These are phyloP conservation scores for Berghia stephanieae DNA, from an alignment of 1,140 invertebrate genomes.

Conservation along the genomic window DNA sequence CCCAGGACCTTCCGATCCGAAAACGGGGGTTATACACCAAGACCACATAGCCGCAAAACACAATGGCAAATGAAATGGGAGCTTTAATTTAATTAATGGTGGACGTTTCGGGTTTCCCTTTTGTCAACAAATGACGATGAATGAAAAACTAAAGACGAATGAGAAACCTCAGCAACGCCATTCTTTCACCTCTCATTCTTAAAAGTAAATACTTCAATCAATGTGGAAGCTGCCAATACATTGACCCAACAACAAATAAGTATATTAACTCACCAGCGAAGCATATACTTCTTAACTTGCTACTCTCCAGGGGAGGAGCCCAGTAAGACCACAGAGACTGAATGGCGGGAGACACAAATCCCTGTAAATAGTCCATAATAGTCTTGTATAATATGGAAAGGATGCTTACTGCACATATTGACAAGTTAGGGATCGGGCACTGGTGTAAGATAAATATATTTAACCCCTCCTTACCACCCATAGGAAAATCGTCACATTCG, in stretches of 20 bases:
- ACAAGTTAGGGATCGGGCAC: no score
- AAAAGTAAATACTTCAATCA: background rate
- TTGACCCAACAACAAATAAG: background rate
- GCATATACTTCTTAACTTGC: slow-evolving; percentile 47
- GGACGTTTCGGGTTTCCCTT: no score
- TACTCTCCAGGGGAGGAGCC: slow-evolving; percentile 84
- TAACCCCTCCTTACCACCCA: no score
- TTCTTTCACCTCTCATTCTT: slow-evolving; percentile 44
- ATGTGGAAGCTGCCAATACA: background rate
- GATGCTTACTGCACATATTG: background rate
- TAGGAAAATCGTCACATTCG: no score
- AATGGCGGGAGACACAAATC: slow-evolving; percentile 88
- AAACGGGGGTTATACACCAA: no score
- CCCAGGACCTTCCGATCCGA: no score
- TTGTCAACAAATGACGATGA: background rate
- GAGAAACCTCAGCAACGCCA: slow-evolving; percentile 50
- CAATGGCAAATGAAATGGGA: no score
- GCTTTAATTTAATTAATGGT: no score
- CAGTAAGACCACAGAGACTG: slow-evolving; percentile 86
- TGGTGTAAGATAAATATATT: no score
- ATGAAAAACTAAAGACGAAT: background rate
- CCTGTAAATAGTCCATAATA: slow-evolving; percentile 68
- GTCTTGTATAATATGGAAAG: background rate
- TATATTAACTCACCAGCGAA: slow-evolving; percentile 45
- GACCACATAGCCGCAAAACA: no score